Evolutionary conservation across 2,888 invertebrate species (phyloP), one percentile per base, ranked within the genome.

Genomic region (Diabrotica balteata): DNA sequence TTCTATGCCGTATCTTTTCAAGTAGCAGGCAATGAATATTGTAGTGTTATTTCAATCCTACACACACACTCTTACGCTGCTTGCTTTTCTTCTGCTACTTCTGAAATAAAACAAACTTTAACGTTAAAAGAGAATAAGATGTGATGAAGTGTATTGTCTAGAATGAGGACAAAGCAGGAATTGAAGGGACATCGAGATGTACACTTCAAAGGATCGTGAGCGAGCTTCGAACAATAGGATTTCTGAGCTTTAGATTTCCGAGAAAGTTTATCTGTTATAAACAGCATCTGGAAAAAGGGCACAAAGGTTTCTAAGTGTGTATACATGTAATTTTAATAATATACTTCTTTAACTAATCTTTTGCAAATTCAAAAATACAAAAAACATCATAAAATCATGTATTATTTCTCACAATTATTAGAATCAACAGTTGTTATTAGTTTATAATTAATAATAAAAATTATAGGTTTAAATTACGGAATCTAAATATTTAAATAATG

Each of bases 181-280:
- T 62, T 55, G 62, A 62, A 49, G 55, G 54, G 53, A 54, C 55
- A 62, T 62, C 62, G 59, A 59, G 59, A 59, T 51, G 50, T 50
- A 50, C 59, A 50, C 49, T 59, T 59, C 59, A 59, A 59, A 59
- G 59, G 50, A 49, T 50, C 59, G 42, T 2, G 50, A 59, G 10
- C 59, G 17, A 7, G 44, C 49, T n/a, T 60, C 50, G 44, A 44
- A 60, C 60, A 60, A 60, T 44, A 22, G 51, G 4, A 7, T 50
- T 6, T 10, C 7, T 50, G n/a, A 60, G 60, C 51, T 52, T 60
- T 60, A 50, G 43, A 60, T 60, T 60, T 44, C 32, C 22, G 8
- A 49, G 52, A 51, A 60, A 52, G 51, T 60, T 60, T 60, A 50
- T 60, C 60, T 60, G 9, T 42, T 17, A 32, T 32, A 32, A 32